A percentile compares a stretch with the other conserved stretches of the same genome.
These are phyloP conservation scores for Lates japonicus DNA, from an alignment of 2,797 vertebrate species.

Conservation along the genomic window DNA sequence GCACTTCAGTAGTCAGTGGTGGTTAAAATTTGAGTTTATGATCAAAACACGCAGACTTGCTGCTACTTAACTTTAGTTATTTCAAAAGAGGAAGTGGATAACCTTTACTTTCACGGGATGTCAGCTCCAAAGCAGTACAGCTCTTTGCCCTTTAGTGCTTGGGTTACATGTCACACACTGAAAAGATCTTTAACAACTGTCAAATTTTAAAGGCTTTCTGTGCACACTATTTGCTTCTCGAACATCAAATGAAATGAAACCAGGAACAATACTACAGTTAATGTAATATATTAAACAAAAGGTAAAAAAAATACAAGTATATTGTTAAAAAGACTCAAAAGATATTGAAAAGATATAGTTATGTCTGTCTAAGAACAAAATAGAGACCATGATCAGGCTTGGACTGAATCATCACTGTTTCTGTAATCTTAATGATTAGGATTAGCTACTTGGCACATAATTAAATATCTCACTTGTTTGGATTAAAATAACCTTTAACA, in stretches of 20 bases:
- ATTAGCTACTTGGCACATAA: too few relatives aligned
- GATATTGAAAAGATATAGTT: too few relatives aligned
- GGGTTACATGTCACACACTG: not conserved
- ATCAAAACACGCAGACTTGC: not conserved
- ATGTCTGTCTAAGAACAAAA: too few relatives aligned
- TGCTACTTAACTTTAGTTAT: not conserved
- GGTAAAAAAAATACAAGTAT: too few relatives aligned
- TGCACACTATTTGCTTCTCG: too few relatives aligned
- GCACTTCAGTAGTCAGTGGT: slow-evolving; percentile 1
- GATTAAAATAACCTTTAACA: not conserved
- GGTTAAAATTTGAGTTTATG: not conserved
- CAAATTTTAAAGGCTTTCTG: not conserved
- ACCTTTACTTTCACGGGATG: not conserved
- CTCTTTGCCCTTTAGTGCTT: not conserved
- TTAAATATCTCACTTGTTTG: too few relatives aligned
- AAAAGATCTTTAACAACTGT: not conserved
- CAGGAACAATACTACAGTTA: not conserved
- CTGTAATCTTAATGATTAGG: too few relatives aligned
- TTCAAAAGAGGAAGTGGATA: not conserved
- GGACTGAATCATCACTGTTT: too few relatives aligned
- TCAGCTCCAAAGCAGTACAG: not conserved
- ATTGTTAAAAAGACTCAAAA: too few relatives aligned
- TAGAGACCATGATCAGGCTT: too few relatives aligned
- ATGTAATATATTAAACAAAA: too few relatives aligned
- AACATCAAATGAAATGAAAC: too few relatives aligned